Evolutionary conservation across 2,797 vertebrate genomes (phyloP).

Genomic region (Gadopsis marmoratus): DNA sequence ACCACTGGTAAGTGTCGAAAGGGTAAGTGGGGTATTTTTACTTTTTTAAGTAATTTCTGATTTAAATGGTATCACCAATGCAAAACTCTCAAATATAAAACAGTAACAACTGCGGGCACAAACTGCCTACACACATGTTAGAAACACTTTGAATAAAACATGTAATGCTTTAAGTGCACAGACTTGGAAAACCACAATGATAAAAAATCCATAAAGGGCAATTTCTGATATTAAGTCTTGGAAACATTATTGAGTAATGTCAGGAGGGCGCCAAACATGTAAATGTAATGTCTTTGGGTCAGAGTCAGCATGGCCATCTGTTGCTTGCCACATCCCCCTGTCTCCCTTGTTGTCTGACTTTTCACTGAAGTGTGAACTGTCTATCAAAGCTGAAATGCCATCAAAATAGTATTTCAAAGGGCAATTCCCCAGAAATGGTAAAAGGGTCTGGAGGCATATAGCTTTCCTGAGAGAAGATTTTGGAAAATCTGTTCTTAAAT

Average conservation of each 20-base stretch:
- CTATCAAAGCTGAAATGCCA: constrained; percentile 50
- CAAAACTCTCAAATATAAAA: constrained; percentile 6
- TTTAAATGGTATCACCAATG: background rate
- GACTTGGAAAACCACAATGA: constrained; percentile 6
- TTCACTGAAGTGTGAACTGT: constrained; percentile 34
- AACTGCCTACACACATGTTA: background rate
- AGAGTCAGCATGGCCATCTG: constrained; percentile 63
- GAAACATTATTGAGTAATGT: constrained; percentile 6
- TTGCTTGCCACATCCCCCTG: constrained; percentile 7
- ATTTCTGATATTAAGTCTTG: constrained; percentile 35
- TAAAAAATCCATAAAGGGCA: constrained; percentile 19
- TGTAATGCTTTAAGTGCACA: constrained; percentile 1
- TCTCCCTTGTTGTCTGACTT: constrained; percentile 36
- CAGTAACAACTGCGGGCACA: background rate
- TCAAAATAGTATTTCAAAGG: constrained; percentile 48
- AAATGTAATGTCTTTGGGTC: constrained; percentile 55
- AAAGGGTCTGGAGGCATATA: background rate
- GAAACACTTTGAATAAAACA: constrained; percentile 8
- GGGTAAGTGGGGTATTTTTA: background rate
- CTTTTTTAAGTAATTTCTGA: background rate
- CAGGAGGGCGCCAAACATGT: constrained; percentile 39
- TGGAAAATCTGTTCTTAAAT: background rate
- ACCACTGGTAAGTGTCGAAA: background rate
- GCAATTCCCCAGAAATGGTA: constrained; percentile 1
- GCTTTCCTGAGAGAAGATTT: background rate